Conservation (phyloP, 2,113 vertebrate genomes). For the Piprites chloris region DNA sequence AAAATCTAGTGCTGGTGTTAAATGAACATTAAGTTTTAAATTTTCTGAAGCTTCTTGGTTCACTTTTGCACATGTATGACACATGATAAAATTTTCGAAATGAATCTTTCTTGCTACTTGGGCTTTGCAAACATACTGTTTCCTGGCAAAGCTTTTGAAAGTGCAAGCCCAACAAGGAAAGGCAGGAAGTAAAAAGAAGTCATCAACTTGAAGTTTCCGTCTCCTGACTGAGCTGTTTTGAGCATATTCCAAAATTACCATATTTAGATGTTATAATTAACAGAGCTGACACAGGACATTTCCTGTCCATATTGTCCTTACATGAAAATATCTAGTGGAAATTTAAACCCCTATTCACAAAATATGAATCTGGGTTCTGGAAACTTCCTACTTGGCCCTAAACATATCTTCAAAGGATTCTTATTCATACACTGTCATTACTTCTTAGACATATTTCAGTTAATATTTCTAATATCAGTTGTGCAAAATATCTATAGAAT, state of each 20-base stretch:
- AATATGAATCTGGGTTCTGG: not conserved
- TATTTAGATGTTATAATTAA: not conserved
- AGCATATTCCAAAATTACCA: not conserved
- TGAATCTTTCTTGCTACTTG: not conserved
- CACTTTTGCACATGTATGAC: not conserved
- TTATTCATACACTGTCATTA: not conserved
- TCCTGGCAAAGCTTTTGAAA: not conserved
- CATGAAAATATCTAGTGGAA: not conserved
- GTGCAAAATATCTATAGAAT: not conserved
- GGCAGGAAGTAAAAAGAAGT: not conserved
- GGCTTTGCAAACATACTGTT: not conserved
- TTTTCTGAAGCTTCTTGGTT: not conserved
- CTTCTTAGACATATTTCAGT: not conserved
- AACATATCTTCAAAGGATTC: not conserved
- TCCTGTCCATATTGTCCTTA: not conserved
- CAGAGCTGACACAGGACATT: not conserved
- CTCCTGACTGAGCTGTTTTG: not conserved
- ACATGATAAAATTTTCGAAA: not conserved
- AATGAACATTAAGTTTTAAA: not conserved
- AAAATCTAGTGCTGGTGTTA: not conserved
- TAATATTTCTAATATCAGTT: not conserved
- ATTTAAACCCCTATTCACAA: not conserved
- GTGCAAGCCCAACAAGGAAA: not conserved
- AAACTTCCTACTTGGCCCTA: not conserved
- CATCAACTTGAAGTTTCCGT: not conserved